Evolutionary conservation across 2,797 vertebrate genomes (phyloP).

Genomic region (Amblyraja radiata): DNA sequence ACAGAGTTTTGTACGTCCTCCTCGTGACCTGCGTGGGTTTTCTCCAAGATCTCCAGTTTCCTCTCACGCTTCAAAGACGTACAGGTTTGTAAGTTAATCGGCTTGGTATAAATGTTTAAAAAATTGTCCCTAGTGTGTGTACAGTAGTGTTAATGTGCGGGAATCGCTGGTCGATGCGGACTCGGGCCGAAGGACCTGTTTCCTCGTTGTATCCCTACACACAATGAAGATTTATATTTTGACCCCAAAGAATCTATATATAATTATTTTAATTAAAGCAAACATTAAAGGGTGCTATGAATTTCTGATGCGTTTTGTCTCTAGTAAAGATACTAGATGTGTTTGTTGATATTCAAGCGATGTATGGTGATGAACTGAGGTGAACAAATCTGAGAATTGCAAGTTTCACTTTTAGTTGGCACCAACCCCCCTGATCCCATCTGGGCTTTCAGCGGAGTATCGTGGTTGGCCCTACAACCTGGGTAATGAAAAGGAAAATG

Average conservation of each 20-base stretch:
- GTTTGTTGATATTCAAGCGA: neutral
- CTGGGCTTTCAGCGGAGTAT: neutral
- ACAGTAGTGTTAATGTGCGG: too few species aligned
- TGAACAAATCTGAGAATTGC: neutral
- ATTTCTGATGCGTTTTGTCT: neutral
- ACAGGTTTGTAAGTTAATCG: too few species aligned
- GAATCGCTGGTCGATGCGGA: too few species aligned
- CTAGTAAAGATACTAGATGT: neutral
- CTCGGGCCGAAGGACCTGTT: too few species aligned
- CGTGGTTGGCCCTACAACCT: neutral
- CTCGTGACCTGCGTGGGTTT: too few species aligned
- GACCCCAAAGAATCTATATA: constrained; percentile 33
- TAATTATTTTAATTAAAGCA: constrained; percentile 32
- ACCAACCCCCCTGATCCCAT: neutral
- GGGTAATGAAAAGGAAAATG: neutral
- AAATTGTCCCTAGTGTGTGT: too few species aligned
- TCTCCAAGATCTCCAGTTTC: too few species aligned
- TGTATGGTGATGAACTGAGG: neutral
- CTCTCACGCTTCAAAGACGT: too few species aligned
- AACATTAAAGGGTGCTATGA: neutral
- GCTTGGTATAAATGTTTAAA: too few species aligned
- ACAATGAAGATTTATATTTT: neutral
- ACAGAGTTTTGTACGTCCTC: too few species aligned
- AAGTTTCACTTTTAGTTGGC: neutral
- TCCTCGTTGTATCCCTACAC: too few species aligned